Base-by-base conservation (phyloP, 2,113 vertebrate genomes). In the Parus major region DNA sequence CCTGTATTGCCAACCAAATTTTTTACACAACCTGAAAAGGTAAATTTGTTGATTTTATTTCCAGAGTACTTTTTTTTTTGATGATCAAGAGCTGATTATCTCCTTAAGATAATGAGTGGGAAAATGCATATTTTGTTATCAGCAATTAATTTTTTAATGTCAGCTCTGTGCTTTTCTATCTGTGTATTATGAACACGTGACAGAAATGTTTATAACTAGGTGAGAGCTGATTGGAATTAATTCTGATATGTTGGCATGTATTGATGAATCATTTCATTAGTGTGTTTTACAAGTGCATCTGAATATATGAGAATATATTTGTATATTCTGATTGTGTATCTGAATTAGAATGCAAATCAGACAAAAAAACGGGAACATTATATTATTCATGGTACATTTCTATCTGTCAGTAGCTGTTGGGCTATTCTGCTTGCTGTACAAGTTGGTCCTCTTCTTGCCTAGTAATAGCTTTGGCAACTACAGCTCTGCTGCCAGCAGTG, bases 11-110 rank as follows among this genome's bases (percentile, higher is more conserved):
- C 99, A 42, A 96, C 98, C 78, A 99, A 99, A 96, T 99, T 99
- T 98, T 99, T 99, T 96, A 98, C 99, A 47, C 96, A 98, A 41
- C 99, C 99, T 59, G 99, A 99, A 97, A 99, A 99, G 99, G 99
- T 98, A 98, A 96, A 81, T 59, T 79, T 82, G 21, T 83, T 25
- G 6, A 21, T 76, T 86, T 82, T 15, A 56, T 88, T 92, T 88
- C n/a, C 15, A 18, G 28, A 77, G 9, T 55, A 68, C 4, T 11
- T 42, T 12, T 57, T 57, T 70, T 76, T 88, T 60, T 39, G 10
- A 9, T 56, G 52, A 39, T 22, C 47, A 53, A 71, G 29, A 55
- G 25, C 23, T 86, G 7, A 24, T 76, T 82, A 63, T 81, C 20
- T 70, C 42, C 0, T 0, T 77, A 85, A 25, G n/a, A 55, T 71